These are phyloP conservation scores for Boloria euphrosyne DNA, from an alignment of 2,888 invertebrate genomes.

Conservation along the genomic window DNA sequence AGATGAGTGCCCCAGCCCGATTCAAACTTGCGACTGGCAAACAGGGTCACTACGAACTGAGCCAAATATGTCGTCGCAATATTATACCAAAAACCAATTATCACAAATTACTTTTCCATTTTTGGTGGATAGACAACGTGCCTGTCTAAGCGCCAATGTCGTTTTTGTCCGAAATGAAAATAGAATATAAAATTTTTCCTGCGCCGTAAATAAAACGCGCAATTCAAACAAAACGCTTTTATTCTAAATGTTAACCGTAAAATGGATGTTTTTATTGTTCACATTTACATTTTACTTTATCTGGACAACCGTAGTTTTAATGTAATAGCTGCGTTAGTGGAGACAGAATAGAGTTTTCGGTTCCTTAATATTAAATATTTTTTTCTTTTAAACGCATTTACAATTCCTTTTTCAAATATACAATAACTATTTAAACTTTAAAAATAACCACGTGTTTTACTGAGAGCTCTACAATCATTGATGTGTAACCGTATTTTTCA, in stretches of 20 bases:
- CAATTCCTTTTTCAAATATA: not conserved
- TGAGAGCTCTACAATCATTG: not conserved
- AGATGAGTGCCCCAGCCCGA: too few relatives aligned
- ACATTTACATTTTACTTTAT: slow-evolving; percentile 36
- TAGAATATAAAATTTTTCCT: slow-evolving; percentile 35
- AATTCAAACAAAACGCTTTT: slow-evolving; percentile 41
- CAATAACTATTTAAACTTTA: too few relatives aligned
- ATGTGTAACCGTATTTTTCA: not conserved
- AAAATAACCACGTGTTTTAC: not conserved
- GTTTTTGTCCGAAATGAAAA: slow-evolving; percentile 30
- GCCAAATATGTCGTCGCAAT: not conserved
- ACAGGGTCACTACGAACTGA: not conserved
- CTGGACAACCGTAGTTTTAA: slow-evolving; percentile 29
- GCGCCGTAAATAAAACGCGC: slow-evolving; percentile 34
- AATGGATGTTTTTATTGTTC: slow-evolving; percentile 40
- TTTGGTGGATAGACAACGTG: slow-evolving; percentile 14
- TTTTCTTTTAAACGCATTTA: not conserved
- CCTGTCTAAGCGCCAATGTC: slow-evolving; percentile 23
- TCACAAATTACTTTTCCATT: not conserved
- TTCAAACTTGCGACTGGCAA: too few relatives aligned
- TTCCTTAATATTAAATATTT: slow-evolving; percentile 1
- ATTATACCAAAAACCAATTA: not conserved
- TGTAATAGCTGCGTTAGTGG: slow-evolving; percentile 25
- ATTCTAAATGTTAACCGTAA: slow-evolving; percentile 37
- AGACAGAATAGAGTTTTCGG: slow-evolving; percentile 15